Conservation (phyloP, 2,113 vertebrate genomes). For the Alouatta palliata region DNA sequence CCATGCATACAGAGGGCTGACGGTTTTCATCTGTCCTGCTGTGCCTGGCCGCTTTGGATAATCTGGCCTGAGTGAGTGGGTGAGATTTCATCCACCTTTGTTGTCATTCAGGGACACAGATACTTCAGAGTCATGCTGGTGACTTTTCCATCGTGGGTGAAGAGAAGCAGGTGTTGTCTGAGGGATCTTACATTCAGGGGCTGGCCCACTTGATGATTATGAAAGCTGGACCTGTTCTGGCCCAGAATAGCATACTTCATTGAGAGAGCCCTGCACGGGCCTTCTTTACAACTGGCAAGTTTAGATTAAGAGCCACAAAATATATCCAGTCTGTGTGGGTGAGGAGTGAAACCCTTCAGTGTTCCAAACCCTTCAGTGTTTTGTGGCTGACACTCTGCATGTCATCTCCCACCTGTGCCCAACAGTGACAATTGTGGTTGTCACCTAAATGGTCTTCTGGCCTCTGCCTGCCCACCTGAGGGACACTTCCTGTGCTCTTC, state of each 20-base stretch:
- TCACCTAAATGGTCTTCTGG: background rate
- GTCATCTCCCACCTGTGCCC: no score
- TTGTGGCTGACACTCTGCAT: background rate
- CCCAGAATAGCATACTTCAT: background rate
- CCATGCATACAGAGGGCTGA: background rate
- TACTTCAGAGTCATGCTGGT: background rate
- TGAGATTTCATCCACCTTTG: background rate
- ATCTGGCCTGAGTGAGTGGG: background rate
- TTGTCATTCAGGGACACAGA: background rate
- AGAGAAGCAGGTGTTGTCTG: background rate
- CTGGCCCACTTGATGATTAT: background rate
- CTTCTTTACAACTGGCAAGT: background rate
- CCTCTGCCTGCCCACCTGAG: background rate
- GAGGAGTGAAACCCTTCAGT: background rate
- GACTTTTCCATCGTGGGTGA: background rate
- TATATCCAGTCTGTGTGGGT: background rate
- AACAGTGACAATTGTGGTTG: background rate
- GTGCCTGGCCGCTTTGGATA: background rate
- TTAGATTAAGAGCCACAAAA: background rate
- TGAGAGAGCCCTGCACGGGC: background rate
- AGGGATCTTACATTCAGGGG: background rate
- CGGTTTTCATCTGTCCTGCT: background rate
- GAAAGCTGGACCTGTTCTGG: background rate
- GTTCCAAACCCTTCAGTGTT: fast-evolving
- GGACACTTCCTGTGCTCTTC: background rate